Conservation (phyloP, 53 echinoderm and acorn worm genomes). For the Stichopus horrens region DNA sequence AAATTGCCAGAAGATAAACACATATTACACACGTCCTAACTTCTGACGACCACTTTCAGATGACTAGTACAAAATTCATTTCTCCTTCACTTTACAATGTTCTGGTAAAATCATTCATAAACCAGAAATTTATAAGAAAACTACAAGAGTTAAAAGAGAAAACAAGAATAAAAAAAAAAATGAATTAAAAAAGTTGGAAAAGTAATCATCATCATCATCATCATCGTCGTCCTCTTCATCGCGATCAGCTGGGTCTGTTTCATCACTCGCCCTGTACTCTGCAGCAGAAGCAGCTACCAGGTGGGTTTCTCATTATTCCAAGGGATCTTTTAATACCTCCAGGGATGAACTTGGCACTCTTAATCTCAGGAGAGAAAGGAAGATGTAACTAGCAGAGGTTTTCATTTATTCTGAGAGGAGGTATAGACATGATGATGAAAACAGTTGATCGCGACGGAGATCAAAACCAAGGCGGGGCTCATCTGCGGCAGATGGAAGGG, state of each 20-base stretch:
- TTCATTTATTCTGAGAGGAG: constrained; percentile 33
- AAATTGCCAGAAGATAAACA: too few relatives aligned
- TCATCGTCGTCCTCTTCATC: background rate
- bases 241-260: background rate
- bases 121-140: background rate
- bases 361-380: background rate
- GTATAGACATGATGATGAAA: constrained; percentile 17
- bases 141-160: background rate
- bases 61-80: constrained; percentile 28
- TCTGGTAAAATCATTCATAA: constrained; percentile 32
- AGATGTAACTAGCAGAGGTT: constrained; percentile 30
- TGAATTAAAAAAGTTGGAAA: background rate
- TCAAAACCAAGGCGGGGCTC: too few relatives aligned
- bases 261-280: constrained; percentile 21
- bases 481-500: too few relatives aligned
- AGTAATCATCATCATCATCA: background rate
- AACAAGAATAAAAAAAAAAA: background rate
- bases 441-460: background rate
- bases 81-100: constrained; percentile 34
- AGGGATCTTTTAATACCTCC: constrained; percentile 34
- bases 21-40: too few relatives aligned
- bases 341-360: constrained; percentile 31
- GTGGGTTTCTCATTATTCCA: constrained; percentile 21
- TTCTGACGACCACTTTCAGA: background rate
- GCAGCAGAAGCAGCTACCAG: constrained; percentile 1